Conservation (phyloP, 2,888 invertebrate species). For the Nemotelus nigrinus region DNA sequence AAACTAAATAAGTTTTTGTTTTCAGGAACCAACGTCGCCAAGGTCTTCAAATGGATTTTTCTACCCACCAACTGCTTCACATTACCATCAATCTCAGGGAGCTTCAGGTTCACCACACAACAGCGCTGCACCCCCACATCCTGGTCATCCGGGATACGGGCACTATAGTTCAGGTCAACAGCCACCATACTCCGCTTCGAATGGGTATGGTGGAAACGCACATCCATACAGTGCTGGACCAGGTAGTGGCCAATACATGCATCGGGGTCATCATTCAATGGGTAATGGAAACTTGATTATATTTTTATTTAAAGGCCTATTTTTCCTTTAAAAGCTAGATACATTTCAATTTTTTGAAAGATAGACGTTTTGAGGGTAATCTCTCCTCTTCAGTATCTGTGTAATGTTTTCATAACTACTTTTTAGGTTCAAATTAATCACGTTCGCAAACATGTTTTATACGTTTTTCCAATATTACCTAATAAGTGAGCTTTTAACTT, state of each 20-base stretch:
- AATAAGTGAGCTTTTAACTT: no score
- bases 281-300: constrained; percentile 54
- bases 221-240: constrained; percentile 56
- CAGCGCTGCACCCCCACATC: constrained; percentile 50
- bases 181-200: constrained; percentile 58
- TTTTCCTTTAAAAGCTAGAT: no score
- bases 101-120: constrained; percentile 59
- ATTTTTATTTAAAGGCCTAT: not conserved
- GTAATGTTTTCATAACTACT: not conserved
- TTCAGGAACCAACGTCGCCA: constrained; percentile 63
- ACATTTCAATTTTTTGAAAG: no score
- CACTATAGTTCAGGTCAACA: constrained; percentile 62
- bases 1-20: not conserved
- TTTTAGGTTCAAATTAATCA: no score
- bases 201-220: constrained; percentile 60
- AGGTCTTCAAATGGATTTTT: constrained; percentile 65
- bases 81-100: constrained; percentile 61
- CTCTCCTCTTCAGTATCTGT: not conserved
- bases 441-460: no score
- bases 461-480: no score
- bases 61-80: constrained; percentile 63
- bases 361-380: no score
- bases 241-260: constrained; percentile 62
- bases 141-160: constrained; percentile 55
- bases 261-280: constrained; percentile 63